Percentiles rank a stretch among this genome's conserved stretches.
Evolutionary conservation across 2,113 vertebrate species (phyloP).

Genomic region (Sinocyclocheilus rhinocerous): DNA sequence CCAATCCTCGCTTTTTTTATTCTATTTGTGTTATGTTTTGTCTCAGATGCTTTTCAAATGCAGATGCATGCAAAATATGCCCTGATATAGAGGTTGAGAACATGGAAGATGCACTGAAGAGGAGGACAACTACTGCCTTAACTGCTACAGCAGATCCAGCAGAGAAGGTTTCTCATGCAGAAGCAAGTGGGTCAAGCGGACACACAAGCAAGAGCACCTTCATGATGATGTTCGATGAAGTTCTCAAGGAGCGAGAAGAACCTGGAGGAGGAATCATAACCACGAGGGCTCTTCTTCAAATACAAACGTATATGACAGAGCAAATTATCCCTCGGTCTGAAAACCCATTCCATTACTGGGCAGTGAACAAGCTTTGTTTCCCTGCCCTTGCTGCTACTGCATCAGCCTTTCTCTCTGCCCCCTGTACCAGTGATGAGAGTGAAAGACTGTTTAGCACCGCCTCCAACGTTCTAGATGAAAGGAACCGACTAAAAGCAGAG

Average conservation of each 20-base stretch:
- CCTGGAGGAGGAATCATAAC: not conserved
- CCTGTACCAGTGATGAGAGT: too few species aligned
- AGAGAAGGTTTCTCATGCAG: not conserved
- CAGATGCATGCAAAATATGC: too few species aligned
- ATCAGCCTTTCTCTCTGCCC: too few species aligned
- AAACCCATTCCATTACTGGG: not conserved
- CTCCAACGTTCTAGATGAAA: too few species aligned
- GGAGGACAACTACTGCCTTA: not conserved
- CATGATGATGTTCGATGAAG: not conserved
- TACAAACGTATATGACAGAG: not conserved
- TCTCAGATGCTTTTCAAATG: too few species aligned
- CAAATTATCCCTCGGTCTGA: not conserved
- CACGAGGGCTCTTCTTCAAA: not conserved
- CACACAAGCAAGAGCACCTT: constrained; percentile 7
- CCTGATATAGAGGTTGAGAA: too few species aligned
- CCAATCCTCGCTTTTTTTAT: too few species aligned
- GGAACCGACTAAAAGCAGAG: too few species aligned
- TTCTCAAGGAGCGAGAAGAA: not conserved
- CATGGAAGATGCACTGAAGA: not conserved
- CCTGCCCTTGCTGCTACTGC: not conserved
- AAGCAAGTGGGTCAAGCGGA: constrained; percentile 1
- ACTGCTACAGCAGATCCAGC: constrained; percentile 3
- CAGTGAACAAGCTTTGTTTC: not conserved
- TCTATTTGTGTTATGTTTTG: too few species aligned
- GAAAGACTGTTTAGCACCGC: too few species aligned